Conservation (phyloP, 2,797 vertebrate genomes). For the Pipistrellus nathusii region DNA sequence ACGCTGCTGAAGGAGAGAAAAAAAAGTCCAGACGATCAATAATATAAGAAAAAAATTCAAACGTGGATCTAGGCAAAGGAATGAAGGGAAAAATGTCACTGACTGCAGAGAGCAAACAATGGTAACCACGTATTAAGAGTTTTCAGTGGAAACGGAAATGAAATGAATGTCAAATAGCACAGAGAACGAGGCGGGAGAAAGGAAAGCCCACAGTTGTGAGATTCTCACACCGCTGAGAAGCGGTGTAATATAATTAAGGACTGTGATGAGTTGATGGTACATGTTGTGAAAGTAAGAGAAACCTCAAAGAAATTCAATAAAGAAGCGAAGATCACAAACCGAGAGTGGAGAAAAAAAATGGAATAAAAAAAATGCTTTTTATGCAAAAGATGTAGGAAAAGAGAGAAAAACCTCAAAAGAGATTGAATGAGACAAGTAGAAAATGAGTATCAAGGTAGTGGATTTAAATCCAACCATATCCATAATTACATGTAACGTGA, state of each 20-base stretch:
- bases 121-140: no score
- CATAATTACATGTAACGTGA: not conserved
- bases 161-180: not conserved
- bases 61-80: not conserved
- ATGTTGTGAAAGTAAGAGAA: not conserved
- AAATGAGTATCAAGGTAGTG: not conserved
- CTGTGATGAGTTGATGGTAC: not conserved
- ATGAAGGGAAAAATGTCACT: not conserved
- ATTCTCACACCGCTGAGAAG: fast-evolving
- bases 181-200: not conserved
- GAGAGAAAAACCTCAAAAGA: not conserved
- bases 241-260: no score
- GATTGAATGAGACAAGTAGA: not conserved
- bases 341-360: not conserved
- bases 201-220: fast-evolving
- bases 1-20: not conserved
- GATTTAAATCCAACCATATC: not conserved
- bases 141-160: fast-evolving
- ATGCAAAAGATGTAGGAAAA: not conserved
- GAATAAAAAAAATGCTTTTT: not conserved
- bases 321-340: not conserved
- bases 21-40: not conserved
- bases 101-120: not conserved
- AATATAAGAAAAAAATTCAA: not conserved
- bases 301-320: not conserved